phyloP scores from a whole-genome alignment of 2,113 vertebrate species.

The Potamarius usumacintae region DNA sequence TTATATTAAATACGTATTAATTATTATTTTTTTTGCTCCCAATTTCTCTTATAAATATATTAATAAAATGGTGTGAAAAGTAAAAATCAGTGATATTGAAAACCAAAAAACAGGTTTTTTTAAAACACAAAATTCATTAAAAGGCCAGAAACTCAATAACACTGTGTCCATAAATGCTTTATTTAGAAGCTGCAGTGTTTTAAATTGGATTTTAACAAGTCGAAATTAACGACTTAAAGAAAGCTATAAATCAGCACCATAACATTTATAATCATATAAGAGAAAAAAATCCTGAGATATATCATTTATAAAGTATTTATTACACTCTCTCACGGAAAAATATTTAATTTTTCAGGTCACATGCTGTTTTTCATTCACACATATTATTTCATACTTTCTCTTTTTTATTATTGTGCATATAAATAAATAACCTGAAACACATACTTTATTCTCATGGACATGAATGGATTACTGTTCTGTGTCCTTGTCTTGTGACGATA shows the following conservation, averaged over 20 bases:
- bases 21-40: neutral
- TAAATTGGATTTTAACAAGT: too few species aligned
- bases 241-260: neutral
- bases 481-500: too few species aligned
- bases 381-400: neutral
- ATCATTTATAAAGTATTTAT: neutral
- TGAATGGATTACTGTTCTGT: neutral
- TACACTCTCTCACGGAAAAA: too few species aligned
- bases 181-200: neutral
- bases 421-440: neutral
- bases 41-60: neutral
- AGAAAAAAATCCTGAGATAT: neutral
- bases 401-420: neutral
- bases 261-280: neutral
- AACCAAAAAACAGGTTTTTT: neutral
- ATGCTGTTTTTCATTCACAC: neutral
- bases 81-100: neutral
- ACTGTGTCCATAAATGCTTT: neutral
- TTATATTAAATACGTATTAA: neutral
- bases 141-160: neutral
- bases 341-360: neutral
- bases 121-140: neutral
- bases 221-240: neutral
- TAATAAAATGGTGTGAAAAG: neutral
- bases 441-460: neutral